Conservation (phyloP, 2,113 vertebrate genomes). For the Potamarius usumacintae region DNA sequence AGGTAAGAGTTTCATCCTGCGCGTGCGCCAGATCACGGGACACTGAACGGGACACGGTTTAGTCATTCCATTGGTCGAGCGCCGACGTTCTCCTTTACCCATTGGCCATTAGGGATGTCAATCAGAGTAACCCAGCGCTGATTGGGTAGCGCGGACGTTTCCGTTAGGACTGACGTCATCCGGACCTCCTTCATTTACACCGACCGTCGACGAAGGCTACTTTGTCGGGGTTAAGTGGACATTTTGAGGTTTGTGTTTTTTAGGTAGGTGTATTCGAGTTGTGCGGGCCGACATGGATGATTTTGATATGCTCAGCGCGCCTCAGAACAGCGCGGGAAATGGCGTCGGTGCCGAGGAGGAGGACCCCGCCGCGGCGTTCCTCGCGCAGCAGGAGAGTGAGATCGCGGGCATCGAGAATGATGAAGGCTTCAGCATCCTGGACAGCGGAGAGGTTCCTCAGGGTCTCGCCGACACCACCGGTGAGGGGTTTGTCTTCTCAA, state of each 20-base stretch:
- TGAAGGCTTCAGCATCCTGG: constrained; percentile 88
- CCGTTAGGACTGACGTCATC: not conserved
- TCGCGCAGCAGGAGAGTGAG: constrained; percentile 91
- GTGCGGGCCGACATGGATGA: constrained; percentile 72
- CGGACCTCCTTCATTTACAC: constrained; percentile 53
- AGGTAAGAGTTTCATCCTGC: constrained; percentile 13
- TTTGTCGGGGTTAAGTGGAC: constrained; percentile 45
- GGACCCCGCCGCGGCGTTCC: constrained; percentile 88
- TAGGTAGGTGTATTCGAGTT: not conserved
- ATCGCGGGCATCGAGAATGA: constrained; percentile 92
- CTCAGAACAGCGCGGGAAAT: constrained; percentile 60
- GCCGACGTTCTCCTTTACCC: not conserved
- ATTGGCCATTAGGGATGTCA: constrained; percentile 49
- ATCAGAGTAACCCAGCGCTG: constrained; percentile 25
- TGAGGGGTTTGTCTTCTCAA: constrained; percentile 42
- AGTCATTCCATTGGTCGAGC: constrained; percentile 63
- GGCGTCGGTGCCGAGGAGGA: constrained; percentile 79
- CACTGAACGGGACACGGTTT: constrained; percentile 39
- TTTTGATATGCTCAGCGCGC: constrained; percentile 72
- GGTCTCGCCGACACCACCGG: constrained; percentile 70
- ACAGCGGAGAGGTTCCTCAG: constrained; percentile 83
- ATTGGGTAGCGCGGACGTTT: constrained; percentile 37
- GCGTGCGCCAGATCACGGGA: constrained; percentile 69
- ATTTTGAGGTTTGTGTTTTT: not conserved
- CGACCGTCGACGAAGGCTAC: constrained; percentile 49